phyloP scores from a whole-genome alignment of 2,797 vertebrate genomes.

The Macropus fuliginosus region DNA sequence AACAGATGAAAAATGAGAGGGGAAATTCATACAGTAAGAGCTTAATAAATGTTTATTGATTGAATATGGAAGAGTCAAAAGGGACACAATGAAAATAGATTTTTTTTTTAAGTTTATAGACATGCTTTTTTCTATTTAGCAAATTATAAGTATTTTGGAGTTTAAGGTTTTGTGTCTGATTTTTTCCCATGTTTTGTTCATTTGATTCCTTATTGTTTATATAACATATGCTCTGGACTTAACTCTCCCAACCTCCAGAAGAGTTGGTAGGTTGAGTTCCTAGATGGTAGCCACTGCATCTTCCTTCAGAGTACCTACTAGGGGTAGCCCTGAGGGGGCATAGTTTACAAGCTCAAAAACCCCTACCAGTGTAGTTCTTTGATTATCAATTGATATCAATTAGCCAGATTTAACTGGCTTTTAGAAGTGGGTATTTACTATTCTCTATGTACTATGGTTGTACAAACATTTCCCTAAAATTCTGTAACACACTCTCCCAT shows the following conservation, averaged over 20 bases:
- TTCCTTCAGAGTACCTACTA: neutral
- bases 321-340: neutral
- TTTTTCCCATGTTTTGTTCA: neutral
- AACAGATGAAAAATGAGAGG: neutral
- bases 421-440: neutral
- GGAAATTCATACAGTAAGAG: neutral
- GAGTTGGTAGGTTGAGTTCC: neutral
- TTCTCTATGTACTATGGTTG: neutral
- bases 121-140: neutral
- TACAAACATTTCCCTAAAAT: neutral
- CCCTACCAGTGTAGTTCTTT: neutral
- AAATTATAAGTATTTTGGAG: neutral
- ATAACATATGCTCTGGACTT: neutral
- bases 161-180: neutral
- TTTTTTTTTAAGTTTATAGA: neutral
- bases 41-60: neutral
- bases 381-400: neutral
- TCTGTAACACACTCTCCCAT: neutral
- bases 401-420: neutral
- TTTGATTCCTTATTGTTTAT: neutral
- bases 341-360: neutral
- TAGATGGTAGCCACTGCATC: neutral
- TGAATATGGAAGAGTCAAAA: neutral
- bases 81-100: neutral
- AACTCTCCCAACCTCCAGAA: neutral